Base-by-base conservation (phyloP, 2,888 invertebrate genomes). In the Athalia rosae region DNA sequence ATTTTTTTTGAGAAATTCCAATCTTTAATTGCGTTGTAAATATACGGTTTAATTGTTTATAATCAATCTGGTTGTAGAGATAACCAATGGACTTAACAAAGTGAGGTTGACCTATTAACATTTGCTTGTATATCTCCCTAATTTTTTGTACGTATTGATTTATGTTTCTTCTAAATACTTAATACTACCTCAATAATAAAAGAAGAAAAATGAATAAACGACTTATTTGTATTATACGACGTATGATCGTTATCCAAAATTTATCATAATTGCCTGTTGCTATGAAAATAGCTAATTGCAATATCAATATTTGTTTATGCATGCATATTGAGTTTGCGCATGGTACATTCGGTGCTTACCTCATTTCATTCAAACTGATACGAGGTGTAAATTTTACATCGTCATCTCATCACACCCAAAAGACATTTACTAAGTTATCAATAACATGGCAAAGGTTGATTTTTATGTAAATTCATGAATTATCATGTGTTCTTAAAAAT, bases 101-200 rank as follows among this genome's bases (percentile, higher is more conserved):
- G 8, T 11, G 6, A 3, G 43, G 4, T 43, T 66, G 47, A 15
- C 15, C 13, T 13, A 48, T 48, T 47, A 66, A 66, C 48, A 66
- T n/a, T 47, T 28, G 43, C n/a, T 45, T 13, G 15, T 66, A 15
- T 28, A 28, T 28, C 28, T 28, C 28, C 47, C 48, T 66, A 48
- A 13, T 48, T 15, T 15, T 66, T 9, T 66, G 9, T 66, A 66
- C 2, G 28, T 28, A 28, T 15, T 48, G n/a, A 47, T 48, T 66
- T 15, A n/a, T 66, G 4, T 45, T 48, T 47, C 64, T 48, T 66
- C 48, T 9, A 66, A 66, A 28, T 28, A 28, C 28, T 28, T 66
- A 48, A 11, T 66, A 66, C 66, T 66, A 66, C 66, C 66, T 66
- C 66, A 66, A 48, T 66, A 66, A 66, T 15, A 73, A 58, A 15